These are phyloP conservation scores for Tanytarsus gracilentus DNA, from an alignment of 2,888 invertebrate genomes.

Conservation along the genomic window DNA sequence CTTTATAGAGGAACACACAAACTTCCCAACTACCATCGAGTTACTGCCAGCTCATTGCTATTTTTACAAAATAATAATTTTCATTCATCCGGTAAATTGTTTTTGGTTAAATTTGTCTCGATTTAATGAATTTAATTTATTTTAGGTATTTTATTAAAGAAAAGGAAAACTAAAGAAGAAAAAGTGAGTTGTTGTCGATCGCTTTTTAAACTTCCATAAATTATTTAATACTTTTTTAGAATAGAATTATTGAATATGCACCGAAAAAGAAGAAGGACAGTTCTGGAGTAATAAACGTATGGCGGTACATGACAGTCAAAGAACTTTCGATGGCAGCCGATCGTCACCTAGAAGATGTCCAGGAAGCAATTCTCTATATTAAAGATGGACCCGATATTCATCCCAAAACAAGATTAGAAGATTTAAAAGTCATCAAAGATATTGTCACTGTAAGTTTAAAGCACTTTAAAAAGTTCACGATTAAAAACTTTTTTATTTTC, in stretches of 20 bases:
- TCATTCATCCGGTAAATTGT: background rate
- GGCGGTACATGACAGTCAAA: conserved; percentile 70
- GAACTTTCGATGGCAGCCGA: conserved; percentile 59
- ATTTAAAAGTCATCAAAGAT: conserved; percentile 56
- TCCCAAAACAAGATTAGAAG: conserved; percentile 51
- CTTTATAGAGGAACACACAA: background rate
- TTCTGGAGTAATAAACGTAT: conserved; percentile 54
- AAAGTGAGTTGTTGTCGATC: background rate
- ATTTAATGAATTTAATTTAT: background rate
- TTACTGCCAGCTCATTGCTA: background rate
- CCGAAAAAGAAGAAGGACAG: conserved; percentile 20
- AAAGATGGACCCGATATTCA: conserved; percentile 50
- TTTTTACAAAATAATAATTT: background rate
- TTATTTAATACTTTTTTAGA: background rate
- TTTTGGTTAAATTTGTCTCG: background rate
- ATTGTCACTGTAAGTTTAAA: no score
- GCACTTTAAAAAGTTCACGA: no score
- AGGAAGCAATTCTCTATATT: conserved; percentile 58
- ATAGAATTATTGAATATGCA: conserved; percentile 16
- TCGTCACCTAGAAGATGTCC: conserved; percentile 57
- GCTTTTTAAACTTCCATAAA: background rate
- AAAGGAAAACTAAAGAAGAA: conserved; percentile 20
- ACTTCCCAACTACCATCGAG: background rate
- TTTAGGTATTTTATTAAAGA: background rate
- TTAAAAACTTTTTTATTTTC: no score